Percentiles rank a stretch among this genome's conserved stretches.
Conservation (phyloP, 2,113 vertebrate genomes). For the Panthera uncia region DNA sequence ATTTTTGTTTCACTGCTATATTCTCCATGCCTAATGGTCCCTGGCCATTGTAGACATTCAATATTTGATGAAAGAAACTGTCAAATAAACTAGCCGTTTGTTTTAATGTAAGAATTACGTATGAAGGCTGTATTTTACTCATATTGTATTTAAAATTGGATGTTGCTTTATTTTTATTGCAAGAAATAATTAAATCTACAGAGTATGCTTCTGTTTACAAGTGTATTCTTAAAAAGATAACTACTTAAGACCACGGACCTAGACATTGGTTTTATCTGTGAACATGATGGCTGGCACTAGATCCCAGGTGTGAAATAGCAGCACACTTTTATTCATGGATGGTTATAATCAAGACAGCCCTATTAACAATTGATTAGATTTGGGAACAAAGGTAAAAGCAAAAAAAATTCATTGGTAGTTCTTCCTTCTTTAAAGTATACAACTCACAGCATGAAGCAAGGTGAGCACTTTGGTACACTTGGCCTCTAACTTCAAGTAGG, state of each 20-base stretch:
- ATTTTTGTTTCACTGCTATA: not conserved
- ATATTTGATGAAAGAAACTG: not conserved
- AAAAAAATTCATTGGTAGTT: not conserved
- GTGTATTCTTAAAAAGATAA: not conserved
- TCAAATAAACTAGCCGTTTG: not conserved
- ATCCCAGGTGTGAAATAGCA: not conserved
- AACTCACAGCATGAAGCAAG: not conserved
- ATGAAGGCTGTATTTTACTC: not conserved
- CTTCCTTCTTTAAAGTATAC: not conserved
- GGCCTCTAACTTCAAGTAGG: not conserved
- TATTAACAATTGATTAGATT: not conserved
- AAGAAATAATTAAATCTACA: not conserved
- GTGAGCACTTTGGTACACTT: not conserved
- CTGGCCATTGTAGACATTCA: not conserved
- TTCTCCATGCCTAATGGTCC: not conserved
- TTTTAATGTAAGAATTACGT: not conserved
- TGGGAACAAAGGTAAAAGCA: not conserved
- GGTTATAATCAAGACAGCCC: not conserved
- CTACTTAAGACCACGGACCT: not conserved
- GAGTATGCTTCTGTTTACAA: not conserved
- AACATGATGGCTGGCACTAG: not conserved
- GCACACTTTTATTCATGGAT: not conserved
- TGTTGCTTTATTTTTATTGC: not conserved
- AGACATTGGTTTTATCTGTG: not conserved
- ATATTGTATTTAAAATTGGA: not conserved